Evolutionary conservation across 2,113 vertebrate species (phyloP).

Genomic region (Phalacrocorax pelagicus): DNA sequence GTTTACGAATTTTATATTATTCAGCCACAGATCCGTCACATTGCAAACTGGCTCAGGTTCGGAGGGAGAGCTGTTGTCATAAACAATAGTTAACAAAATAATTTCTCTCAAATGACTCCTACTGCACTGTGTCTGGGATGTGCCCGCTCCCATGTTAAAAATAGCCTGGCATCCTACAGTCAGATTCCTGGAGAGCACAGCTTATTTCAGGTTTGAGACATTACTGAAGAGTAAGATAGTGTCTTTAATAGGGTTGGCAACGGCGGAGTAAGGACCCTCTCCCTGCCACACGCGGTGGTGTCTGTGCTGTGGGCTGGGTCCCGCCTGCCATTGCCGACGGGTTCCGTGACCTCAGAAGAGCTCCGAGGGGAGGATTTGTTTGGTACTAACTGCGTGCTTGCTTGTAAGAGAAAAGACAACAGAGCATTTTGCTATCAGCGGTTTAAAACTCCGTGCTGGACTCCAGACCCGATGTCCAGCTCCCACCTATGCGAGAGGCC

Average conservation of each 20-base stretch:
- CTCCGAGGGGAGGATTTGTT: not conserved
- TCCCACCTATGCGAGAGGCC: not conserved
- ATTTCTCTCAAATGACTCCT: not conserved
- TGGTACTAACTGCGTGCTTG: not conserved
- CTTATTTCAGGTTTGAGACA: not conserved
- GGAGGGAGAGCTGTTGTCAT: not conserved
- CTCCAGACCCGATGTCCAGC: not conserved
- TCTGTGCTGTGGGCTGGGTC: not conserved
- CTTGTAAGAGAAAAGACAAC: not conserved
- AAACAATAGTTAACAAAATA: not conserved
- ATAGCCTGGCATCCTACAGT: not conserved
- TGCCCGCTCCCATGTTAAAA: not conserved
- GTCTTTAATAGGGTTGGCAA: not conserved
- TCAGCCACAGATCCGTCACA: not conserved
- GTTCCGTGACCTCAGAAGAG: not conserved
- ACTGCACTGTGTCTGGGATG: not conserved
- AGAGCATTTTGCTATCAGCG: not conserved
- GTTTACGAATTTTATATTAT: not conserved
- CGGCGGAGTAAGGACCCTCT: not conserved
- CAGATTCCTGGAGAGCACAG: not conserved
- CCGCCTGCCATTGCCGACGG: fast-evolving
- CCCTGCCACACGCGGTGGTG: not conserved
- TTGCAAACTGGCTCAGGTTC: not conserved
- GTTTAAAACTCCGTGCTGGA: not conserved
- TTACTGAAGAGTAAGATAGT: not conserved